phyloP scores from a whole-genome alignment of 1,140 invertebrate species.

The Drosophila auraria region DNA sequence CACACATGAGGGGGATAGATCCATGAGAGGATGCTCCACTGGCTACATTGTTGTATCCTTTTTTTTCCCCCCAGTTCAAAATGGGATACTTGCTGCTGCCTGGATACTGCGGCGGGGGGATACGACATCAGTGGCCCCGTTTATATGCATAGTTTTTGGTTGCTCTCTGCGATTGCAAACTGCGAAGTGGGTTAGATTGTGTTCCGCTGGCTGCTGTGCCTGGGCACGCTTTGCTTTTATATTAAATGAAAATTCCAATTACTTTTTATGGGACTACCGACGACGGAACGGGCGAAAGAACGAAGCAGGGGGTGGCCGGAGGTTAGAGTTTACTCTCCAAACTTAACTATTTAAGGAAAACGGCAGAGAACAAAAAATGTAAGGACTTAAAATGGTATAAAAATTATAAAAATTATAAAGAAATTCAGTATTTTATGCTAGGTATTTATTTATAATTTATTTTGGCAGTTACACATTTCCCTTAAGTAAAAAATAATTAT shows the following conservation, averaged over 20 bases:
- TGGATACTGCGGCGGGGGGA: background rate
- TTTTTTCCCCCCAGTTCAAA: conserved; percentile 23
- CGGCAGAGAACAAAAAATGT: background rate
- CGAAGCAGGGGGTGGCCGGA: background rate
- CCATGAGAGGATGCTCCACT: conserved; percentile 78
- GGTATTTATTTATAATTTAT: background rate
- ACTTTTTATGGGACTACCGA: conserved; percentile 76
- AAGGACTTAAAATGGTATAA: background rate
- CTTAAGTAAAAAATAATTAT: no score
- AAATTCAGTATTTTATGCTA: no score
- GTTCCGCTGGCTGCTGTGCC: conserved; percentile 27
- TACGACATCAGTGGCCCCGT: conserved; percentile 65
- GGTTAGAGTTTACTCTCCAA: conserved; percentile 4
- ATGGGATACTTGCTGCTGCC: background rate
- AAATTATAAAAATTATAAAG: background rate
- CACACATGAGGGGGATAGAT: conserved; percentile 36
- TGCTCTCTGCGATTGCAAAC: conserved; percentile 48
- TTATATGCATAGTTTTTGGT: conserved; percentile 70
- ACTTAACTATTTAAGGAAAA: conserved; percentile 19
- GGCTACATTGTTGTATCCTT: conserved; percentile 69
- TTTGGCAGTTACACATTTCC: background rate
- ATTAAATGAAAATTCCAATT: conserved; percentile 83
- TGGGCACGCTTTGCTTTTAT: conserved; percentile 45
- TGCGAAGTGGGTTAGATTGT: conserved; percentile 68
- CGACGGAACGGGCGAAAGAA: background rate